These are phyloP conservation scores for Podarcis siculus DNA, from an alignment of 2,797 vertebrate genomes.

Conservation along the genomic window DNA sequence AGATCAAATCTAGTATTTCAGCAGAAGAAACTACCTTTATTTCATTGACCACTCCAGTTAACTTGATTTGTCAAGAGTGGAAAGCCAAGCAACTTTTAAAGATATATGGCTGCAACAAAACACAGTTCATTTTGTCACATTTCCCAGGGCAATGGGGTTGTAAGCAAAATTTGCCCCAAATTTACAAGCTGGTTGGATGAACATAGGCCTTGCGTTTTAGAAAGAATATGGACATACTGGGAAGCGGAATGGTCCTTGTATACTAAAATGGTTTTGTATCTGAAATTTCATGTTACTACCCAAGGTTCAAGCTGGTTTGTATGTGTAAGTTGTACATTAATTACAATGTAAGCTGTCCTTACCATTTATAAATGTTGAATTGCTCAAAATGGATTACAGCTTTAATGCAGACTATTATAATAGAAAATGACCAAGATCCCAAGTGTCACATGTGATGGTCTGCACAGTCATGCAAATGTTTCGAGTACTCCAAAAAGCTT, in stretches of 20 bases:
- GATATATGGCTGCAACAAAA: neutral
- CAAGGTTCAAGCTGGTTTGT: neutral
- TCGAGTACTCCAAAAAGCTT: neutral
- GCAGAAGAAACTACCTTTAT: neutral
- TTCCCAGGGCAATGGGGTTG: neutral
- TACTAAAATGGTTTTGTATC: neutral
- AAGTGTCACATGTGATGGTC: neutral
- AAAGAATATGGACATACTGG: neutral
- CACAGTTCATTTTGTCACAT: too few relatives aligned
- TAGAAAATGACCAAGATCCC: neutral
- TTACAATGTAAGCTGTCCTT: neutral
- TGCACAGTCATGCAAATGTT: neutral
- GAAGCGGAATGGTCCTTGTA: too few relatives aligned
- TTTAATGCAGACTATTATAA: neutral
- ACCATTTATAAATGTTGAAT: neutral
- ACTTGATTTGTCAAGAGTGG: neutral
- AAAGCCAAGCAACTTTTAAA: neutral
- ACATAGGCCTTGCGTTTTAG: neutral
- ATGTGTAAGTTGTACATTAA: neutral
- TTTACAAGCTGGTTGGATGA: neutral
- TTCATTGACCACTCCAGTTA: too few relatives aligned
- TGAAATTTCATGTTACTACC: neutral
- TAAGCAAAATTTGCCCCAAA: neutral
- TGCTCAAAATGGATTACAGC: neutral
- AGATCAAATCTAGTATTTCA: neutral